Base-by-base conservation (phyloP, 1,140 invertebrate species). In the Polypedilum vanderplanki region DNA sequence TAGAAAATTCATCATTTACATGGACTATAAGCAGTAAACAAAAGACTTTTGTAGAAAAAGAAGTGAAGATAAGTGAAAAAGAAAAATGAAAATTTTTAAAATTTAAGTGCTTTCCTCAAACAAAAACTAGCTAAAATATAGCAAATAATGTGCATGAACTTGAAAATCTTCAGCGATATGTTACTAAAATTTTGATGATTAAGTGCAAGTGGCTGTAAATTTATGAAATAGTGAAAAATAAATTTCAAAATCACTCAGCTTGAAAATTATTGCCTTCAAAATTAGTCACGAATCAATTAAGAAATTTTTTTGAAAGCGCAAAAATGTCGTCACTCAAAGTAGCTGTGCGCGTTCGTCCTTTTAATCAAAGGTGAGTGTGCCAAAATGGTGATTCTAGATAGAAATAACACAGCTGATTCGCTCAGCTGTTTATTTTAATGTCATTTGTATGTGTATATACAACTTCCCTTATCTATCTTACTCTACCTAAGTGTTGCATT, bases 301-400 rank as follows among this genome's bases (percentile, higher is more conserved):
- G n/a, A 33, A 33, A 33, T 33, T 33, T 33, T 57, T 57, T 57
- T 4, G 46, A 57, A 57, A 57, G 46, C 46, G 46, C 46, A 57
- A 57, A 57, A 17, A 92, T 92, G 90, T 90, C 90, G 80, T 91
- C 90, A 77, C 89, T 92, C 80, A 91, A 91, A 87, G 91, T 92
- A 79, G 91, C 91, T 78, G 90, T 92, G 77, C 87, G 91, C 81
- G 90, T 92, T 80, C 88, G 91, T 79, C 91, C 91, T 82, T 91
- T 92, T 85, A 92, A 91, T 85, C 88, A 91, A 86, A 90, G 90
- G 91, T 92, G 82, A 82, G 81, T 79, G 40, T 33, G 24, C 24
- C 24, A 33, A 33, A 3, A 33, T 33, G 1, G 5, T 33, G 12
- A 74, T 76, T 78, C 33, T 40, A 41, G 3, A 33, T 17, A 41